Evolutionary conservation across 2,888 invertebrate species (phyloP), one percentile per base, ranked within the genome.

Genomic region (Leucozona laternaria): DNA sequence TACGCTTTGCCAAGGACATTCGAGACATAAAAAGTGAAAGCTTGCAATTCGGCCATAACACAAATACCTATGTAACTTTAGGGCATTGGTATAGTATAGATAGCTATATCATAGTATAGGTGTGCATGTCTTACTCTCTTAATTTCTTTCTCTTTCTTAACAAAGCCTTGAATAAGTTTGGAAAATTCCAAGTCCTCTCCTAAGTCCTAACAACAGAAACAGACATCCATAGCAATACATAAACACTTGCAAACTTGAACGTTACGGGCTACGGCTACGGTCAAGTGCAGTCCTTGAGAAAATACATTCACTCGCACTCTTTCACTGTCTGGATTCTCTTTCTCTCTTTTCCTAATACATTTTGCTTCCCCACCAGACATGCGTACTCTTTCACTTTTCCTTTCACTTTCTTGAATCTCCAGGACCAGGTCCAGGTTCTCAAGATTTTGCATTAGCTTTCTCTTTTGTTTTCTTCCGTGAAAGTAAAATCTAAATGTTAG

Each of bases 1-100:
- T 89, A 89, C 88, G 89, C 91, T 90, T 90, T 90, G 91, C 91
- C 92, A 92, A 92, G 92, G 92, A 92, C 92, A 92, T 91, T 91
- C 89, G 88, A 90, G 90, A 91, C 90, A 92, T 92, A 91, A 92
- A 91, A 88, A 90, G 89, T 89, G 89, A 89, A 89, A 89, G 90
- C 90, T 89, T 84, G 88, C 82, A 84, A 70, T 82, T 82, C 82
- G 71, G 55, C 75, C 62, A 72, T 48, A 50, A 28, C 43, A 64
- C 43, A 66, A 48, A 48, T 31, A 31, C 28, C 28, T 28, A 28
- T 31, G 31, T 58, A 58, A 34, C n/a, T 60, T 22, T 50, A n/a
- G 11, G 57, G 50, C 8, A 10, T 37, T 13, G 22, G 25, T 57
- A 31, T 57, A 57, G 22, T 68, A 31, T 40, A 60, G 68, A n/a